A percentile compares a stretch with the other conserved stretches of the same genome.
These are phyloP conservation scores for Cacoxenus indagator DNA, from an alignment of 2,888 invertebrate genomes.

Conservation along the genomic window DNA sequence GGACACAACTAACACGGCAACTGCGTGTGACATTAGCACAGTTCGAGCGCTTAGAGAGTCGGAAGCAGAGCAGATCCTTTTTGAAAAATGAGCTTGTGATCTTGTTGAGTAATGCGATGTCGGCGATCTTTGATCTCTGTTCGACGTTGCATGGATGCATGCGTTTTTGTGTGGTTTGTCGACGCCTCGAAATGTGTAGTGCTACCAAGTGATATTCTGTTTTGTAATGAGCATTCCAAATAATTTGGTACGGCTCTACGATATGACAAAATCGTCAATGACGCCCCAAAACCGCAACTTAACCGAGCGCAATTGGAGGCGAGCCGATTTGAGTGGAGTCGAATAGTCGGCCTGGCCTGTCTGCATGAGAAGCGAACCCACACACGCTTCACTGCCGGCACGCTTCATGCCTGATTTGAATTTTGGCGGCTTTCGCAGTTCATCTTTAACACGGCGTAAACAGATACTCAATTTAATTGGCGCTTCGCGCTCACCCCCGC, in stretches of 20 bases:
- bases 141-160: neutral
- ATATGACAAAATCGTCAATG: constrained; percentile 1
- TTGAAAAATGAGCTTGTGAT: constrained; percentile 62
- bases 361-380: constrained; percentile 39
- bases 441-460: constrained; percentile 47
- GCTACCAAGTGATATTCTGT: constrained; percentile 42
- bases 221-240: constrained; percentile 66
- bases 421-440: constrained; percentile 37
- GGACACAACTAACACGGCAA: neutral
- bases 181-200: neutral
- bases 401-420: constrained; percentile 61
- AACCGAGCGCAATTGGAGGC: neutral
- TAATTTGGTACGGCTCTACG: constrained; percentile 55
- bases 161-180: constrained; percentile 29
- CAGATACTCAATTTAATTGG: constrained; percentile 64
- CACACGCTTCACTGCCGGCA: constrained; percentile 54
- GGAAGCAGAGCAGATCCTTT: constrained; percentile 18
- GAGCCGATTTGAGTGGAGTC: neutral
- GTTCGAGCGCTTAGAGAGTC: neutral
- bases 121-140: constrained; percentile 39
- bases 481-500: constrained; percentile 49
- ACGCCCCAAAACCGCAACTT: neutral
- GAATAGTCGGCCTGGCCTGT: too few relatives aligned
- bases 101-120: constrained; percentile 55
- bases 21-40: constrained; percentile 7